A percentile compares a stretch with the other conserved stretches of the same genome.
phyloP scores from a whole-genome alignment of 1,140 invertebrate species.

The Drosophila athabasca region DNA sequence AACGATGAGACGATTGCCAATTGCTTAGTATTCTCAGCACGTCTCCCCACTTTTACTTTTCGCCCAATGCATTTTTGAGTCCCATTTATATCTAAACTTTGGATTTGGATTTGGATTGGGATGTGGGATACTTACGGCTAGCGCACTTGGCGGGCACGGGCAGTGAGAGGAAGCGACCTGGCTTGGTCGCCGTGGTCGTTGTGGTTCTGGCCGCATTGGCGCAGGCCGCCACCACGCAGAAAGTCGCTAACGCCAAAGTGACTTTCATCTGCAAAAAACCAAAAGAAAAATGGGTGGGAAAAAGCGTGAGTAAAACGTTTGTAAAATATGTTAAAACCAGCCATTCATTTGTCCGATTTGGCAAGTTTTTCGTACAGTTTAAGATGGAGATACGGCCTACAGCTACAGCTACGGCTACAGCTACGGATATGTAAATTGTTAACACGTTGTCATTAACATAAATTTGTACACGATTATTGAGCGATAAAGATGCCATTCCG shows the following conservation, averaged over 20 bases:
- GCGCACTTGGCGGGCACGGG: slow-evolving; percentile 91
- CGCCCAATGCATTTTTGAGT: slow-evolving; percentile 8
- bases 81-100: too few relatives aligned
- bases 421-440: slow-evolving; percentile 56
- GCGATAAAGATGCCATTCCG: slow-evolving; percentile 38
- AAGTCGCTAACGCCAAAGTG: slow-evolving; percentile 82
- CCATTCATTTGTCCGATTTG: slow-evolving; percentile 13
- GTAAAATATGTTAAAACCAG: slow-evolving; percentile 1
- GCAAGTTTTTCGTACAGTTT: slow-evolving; percentile 18
- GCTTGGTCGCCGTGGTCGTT: slow-evolving; percentile 82
- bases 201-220: slow-evolving; percentile 79
- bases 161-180: slow-evolving; percentile 90
- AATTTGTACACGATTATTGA: slow-evolving; percentile 60
- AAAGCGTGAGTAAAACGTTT: slow-evolving; percentile 14
- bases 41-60: slow-evolving; percentile 72
- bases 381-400: not conserved
- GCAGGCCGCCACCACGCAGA: slow-evolving; percentile 80
- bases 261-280: slow-evolving; percentile 79
- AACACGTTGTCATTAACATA: slow-evolving; percentile 61
- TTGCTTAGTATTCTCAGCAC: slow-evolving; percentile 61
- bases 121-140: slow-evolving; percentile 87
- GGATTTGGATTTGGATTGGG: not conserved
- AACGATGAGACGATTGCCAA: slow-evolving; percentile 15
- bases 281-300: slow-evolving; percentile 14
- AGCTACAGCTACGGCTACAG: slow-evolving; percentile 16